phyloP scores from a whole-genome alignment of 1,140 invertebrate species.

The Propsilocerus akamusi region DNA sequence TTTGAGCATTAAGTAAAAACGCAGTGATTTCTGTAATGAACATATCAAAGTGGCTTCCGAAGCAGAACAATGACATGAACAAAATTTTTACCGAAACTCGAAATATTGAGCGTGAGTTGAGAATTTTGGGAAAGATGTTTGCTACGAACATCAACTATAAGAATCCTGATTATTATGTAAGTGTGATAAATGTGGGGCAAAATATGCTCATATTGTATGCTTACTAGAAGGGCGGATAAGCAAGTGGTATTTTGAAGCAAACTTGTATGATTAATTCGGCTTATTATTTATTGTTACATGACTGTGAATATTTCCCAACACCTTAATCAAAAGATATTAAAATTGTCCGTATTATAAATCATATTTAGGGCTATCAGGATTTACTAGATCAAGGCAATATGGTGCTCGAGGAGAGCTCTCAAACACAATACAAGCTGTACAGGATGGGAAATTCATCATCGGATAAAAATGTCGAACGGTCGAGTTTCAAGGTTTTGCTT shows the following conservation, averaged over 20 bases:
- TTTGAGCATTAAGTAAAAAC: no score
- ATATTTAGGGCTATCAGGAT: background rate
- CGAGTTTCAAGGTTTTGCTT: slow-evolving; percentile 21
- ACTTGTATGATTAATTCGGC: no score
- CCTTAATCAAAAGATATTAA: background rate
- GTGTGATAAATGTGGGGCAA: no score
- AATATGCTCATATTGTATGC: no score
- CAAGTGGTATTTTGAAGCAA: no score
- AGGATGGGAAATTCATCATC: background rate
- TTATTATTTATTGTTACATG: background rate
- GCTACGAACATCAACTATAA: slow-evolving; percentile 6
- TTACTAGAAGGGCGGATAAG: no score
- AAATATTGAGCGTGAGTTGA: slow-evolving; percentile 4
- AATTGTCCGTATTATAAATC: background rate
- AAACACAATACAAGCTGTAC: background rate
- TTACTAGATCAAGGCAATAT: background rate
- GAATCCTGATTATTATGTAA: slow-evolving; percentile 1
- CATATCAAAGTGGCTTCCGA: slow-evolving; percentile 7
- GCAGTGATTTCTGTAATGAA: no score
- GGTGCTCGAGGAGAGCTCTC: background rate
- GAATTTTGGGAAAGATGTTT: slow-evolving; percentile 5
- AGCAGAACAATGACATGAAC: slow-evolving; percentile 3
- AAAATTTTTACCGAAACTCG: slow-evolving; percentile 5
- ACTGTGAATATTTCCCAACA: background rate
- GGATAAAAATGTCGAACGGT: slow-evolving; percentile 20